Evolutionary conservation across 2,797 vertebrate species (phyloP), one percentile per base, ranked within the genome.

Genomic region (Lepus townsendii): DNA sequence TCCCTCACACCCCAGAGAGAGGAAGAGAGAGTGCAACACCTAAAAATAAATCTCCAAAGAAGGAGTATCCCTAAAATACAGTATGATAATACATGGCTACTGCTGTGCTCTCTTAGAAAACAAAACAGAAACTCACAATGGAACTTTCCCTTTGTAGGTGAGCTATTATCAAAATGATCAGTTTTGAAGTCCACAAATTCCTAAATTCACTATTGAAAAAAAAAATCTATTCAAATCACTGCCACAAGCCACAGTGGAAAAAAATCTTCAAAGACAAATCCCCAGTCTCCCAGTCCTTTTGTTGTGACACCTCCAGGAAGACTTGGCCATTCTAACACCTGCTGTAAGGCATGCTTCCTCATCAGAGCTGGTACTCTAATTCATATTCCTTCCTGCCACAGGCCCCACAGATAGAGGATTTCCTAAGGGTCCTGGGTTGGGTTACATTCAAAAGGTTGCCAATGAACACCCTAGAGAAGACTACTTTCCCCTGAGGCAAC

Each of bases 31-130:
- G 63, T 63, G 26, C n/a, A 83, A 83, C 52, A 86, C 71, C 84
- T 90, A 88, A 93, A 95, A 94, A 65, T 82, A 88, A 90, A 92
- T 95, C 80, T 96, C 91, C 83, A 63, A 78, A 80, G 73, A 83
- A 13, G 66, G 71, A 88, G 42, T 47, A 68, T 30, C 76, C 88
- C 35, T 54, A 78, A 96, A 94, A 80, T 68, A 96, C 73, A 71
- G 75, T 7, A 62, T 72, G 85, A 75, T 84, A 93, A 91, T 62
- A 82, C 75, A 60, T 19, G 3, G 13, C 26, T 35, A 35, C 24
- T 80, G 62, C 66, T 17, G 6, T 2, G 63, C 35, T 92, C 83
- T 57, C 80, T 87, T 76, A 71, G 60, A 91, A 75, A 69, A 71
- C 42, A 63, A 83, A 88, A 73, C 13, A 90, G 90, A 88, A 86